Evolutionary conservation across 2,797 vertebrate genomes (phyloP).

Genomic region (Valencia hispanica): DNA sequence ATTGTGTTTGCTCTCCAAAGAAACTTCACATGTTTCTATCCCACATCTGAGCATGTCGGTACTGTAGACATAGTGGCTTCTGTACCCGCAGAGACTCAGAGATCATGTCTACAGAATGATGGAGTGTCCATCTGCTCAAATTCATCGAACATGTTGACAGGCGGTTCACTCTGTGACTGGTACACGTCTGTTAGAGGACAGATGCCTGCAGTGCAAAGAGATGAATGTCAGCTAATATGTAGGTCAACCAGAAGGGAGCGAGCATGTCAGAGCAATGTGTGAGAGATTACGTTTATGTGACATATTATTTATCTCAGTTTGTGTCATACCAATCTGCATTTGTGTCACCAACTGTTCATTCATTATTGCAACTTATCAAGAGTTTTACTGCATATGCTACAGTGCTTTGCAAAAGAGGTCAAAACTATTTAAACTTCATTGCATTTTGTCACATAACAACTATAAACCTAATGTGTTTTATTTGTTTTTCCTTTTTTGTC

Average conservation of each 20-base stretch:
- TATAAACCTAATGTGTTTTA: neutral
- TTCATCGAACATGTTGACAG: constrained; percentile 58
- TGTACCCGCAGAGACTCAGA: constrained; percentile 10
- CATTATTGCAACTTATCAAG: constrained; percentile 10
- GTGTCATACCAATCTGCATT: constrained; percentile 17
- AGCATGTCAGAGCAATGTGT: constrained; percentile 48
- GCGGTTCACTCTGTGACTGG: constrained; percentile 50
- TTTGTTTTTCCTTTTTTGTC: neutral
- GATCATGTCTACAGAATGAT: constrained; percentile 51
- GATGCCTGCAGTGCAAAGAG: constrained; percentile 51
- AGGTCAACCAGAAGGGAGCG: constrained; percentile 36
- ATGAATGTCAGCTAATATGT: constrained; percentile 54
- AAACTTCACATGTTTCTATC: neutral
- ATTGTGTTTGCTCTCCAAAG: neutral
- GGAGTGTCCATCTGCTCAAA: constrained; percentile 49
- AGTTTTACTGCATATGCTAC: neutral
- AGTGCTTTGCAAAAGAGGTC: neutral
- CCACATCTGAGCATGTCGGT: constrained; percentile 15
- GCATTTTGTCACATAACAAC: neutral
- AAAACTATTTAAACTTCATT: neutral
- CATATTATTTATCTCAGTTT: constrained; percentile 6
- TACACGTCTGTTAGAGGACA: constrained; percentile 20
- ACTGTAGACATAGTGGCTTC: constrained; percentile 3
- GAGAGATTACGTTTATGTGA: constrained; percentile 20
- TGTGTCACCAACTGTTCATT: constrained; percentile 17